Evolutionary conservation across 2,797 vertebrate species (phyloP).

Genomic region (Halcyon badia): DNA sequence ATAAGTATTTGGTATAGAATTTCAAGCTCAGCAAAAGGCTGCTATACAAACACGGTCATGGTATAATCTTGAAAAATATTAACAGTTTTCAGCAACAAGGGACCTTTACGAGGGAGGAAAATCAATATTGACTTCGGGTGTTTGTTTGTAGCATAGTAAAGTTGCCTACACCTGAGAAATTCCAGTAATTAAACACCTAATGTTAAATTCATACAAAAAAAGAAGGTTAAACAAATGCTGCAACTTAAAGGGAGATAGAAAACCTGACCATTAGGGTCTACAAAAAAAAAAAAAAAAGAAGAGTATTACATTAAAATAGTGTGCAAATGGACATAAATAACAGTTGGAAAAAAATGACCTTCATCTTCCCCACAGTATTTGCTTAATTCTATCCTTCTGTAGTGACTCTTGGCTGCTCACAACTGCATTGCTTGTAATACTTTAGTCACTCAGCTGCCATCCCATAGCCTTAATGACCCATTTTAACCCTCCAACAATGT

Average conservation of each 20-base stretch:
- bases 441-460: not conserved
- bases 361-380: not conserved
- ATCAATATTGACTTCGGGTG: constrained; percentile 7
- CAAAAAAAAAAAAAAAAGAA: not conserved
- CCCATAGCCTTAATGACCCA: not conserved
- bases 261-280: not conserved
- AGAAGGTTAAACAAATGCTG: not conserved
- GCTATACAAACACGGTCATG: constrained; percentile 44
- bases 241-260: not conserved
- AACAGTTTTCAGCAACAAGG: constrained; percentile 32
- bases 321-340: not conserved
- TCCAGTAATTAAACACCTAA: constrained; percentile 23
- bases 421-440: not conserved
- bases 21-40: constrained; percentile 36
- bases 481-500: not conserved
- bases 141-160: constrained; percentile 17
- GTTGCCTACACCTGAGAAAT: constrained; percentile 57
- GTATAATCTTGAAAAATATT: constrained; percentile 43
- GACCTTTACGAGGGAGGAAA: constrained; percentile 2
- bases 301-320: not conserved
- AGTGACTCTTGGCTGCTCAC: not conserved
- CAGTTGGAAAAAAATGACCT: not conserved
- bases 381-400: not conserved
- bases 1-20: constrained; percentile 43
- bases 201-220: not conserved